phyloP scores from a whole-genome alignment of 2,113 vertebrate genomes.

The Ranitomeya imitator region DNA sequence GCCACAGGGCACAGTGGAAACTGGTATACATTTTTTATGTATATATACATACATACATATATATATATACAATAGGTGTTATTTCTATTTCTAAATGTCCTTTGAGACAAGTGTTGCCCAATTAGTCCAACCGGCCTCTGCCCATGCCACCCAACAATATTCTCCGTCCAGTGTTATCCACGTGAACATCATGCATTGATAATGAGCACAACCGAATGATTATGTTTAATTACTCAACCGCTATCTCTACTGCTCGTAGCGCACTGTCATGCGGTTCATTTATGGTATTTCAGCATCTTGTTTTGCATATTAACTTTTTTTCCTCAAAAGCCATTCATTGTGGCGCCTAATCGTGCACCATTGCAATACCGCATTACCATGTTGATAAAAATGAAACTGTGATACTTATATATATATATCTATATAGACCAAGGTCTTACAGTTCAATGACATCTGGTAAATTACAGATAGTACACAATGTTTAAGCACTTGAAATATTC shows the following conservation, averaged over 20 bases:
- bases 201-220: constrained; percentile 30
- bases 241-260: neutral
- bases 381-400: neutral
- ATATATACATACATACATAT: neutral
- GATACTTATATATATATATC: neutral
- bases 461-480: neutral
- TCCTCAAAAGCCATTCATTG: neutral
- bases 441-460: neutral
- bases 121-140: neutral
- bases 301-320: neutral
- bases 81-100: constrained; percentile 14
- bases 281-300: neutral
- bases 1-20: constrained; percentile 39
- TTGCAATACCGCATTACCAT: neutral
- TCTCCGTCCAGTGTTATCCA: neutral
- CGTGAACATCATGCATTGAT: neutral
- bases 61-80: neutral
- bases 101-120: neutral
- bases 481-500: neutral
- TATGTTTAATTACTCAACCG: neutral
- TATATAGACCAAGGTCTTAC: neutral
- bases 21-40: neutral
- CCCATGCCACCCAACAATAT: neutral
- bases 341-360: neutral
- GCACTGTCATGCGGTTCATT: no score